phyloP scores from a whole-genome alignment of 2,888 invertebrate species.

The Gortyna flavago region DNA sequence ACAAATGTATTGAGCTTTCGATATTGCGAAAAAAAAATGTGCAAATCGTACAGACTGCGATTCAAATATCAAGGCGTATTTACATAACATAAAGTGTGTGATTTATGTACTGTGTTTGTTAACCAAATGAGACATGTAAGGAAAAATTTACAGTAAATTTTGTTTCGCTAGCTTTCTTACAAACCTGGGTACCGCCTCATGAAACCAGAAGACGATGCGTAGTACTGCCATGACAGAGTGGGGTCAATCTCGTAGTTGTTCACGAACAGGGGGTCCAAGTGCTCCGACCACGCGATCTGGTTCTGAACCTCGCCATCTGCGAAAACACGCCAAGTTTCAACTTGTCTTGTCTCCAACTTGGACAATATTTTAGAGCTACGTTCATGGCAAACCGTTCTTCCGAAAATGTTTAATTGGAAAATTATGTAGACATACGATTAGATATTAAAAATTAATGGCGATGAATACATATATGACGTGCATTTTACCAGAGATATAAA shows the following conservation, averaged over 20 bases:
- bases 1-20: too few relatives aligned
- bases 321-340: slow-evolving; percentile 51
- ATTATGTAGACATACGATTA: slow-evolving; percentile 1
- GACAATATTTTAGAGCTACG: slow-evolving; percentile 36
- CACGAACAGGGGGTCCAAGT: slow-evolving; percentile 96
- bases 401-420: slow-evolving; percentile 29
- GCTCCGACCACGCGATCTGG: slow-evolving; percentile 98
- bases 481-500: neutral
- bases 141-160: neutral
- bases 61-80: neutral
- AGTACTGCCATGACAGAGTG: slow-evolving; percentile 99
- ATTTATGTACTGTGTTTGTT: neutral
- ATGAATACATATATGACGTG: neutral
- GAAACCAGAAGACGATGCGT: slow-evolving; percentile 98
- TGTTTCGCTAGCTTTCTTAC: neutral
- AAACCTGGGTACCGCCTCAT: slow-evolving; percentile 97
- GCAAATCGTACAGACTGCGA: neutral
- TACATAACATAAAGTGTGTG: neutral
- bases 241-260: slow-evolving; percentile 97
- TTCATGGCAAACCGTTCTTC: slow-evolving; percentile 29
- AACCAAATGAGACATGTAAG: neutral
- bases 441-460: neutral
- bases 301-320: slow-evolving; percentile 95
- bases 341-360: slow-evolving; percentile 20
- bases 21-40: neutral